Evolutionary conservation across 2,888 invertebrate species (phyloP).

Genomic region (Sialis lutaria): DNA sequence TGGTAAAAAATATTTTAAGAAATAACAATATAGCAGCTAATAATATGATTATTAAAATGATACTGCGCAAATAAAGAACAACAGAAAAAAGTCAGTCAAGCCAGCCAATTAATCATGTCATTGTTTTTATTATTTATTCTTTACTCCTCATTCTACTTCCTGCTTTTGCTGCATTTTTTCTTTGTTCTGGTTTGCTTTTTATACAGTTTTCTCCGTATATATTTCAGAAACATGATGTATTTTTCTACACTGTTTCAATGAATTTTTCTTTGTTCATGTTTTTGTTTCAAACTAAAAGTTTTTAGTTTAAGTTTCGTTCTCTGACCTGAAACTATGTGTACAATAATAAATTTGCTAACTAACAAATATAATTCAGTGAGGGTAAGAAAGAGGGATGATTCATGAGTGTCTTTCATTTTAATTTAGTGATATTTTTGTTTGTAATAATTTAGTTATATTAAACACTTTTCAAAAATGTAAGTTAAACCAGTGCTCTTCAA

Average conservation of each 20-base stretch:
- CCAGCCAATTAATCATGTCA: not conserved
- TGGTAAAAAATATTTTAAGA: no score
- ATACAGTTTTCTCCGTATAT: not conserved
- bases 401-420: no score
- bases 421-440: no score
- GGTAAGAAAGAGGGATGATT: no score
- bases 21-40: no score
- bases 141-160: not conserved
- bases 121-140: not conserved
- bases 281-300: constrained; percentile 1
- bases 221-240: constrained; percentile 1
- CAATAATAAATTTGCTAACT: no score
- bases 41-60: no score
- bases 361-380: no score
- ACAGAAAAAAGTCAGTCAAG: not conserved
- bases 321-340: not conserved
- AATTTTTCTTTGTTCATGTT: constrained; percentile 3
- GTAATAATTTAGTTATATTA: no score
- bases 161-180: not conserved
- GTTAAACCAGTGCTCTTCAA: no score
- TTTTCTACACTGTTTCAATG: constrained; percentile 1
- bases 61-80: no score
- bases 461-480: no score
- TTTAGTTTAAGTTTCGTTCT: not conserved
- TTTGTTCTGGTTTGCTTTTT: not conserved